Evolutionary conservation across 1,140 invertebrate species (phyloP), one percentile per base, ranked within the genome.

Genomic region (Caenorhabditis briggsae): DNA sequence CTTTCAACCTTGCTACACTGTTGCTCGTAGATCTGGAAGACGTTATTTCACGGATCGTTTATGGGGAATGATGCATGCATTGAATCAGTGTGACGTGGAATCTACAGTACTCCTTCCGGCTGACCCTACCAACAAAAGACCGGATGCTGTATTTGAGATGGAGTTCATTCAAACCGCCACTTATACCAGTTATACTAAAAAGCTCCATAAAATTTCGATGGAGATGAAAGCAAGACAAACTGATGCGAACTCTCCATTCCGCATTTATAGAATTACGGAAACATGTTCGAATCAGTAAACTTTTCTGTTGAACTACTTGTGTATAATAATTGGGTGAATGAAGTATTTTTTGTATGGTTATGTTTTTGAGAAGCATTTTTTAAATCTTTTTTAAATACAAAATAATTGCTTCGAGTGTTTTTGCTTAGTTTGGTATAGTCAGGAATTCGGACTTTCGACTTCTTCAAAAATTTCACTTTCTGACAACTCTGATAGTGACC

Each of bases 181-280:
- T 20, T 78, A 18, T n/a, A 78, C 8, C 9, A 78, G 70, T 23
- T 78, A 78, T n/a, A 78, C 70, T 3, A 78, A 53, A 23, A 7
- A n/a, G 12, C n/a, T 78, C 11, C 70, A 78, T 41, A 11, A 50
- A 5, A 78, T 78, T 50, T 20, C 70, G n/a, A 78, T 78, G 70
- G 46, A 50, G 11, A 23, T 78, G 7, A 78, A 50, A 12, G 70
- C 70, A 25, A 50, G 46, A 16, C 50, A 78, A 53, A 43, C 70
- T 78, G 70, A 20, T 12, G 70, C 14, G 11, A 78, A 50, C 23
- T 46, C 50, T 12, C 70, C 70, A 5, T 78, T 23, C n/a, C 70
- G 70, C 20, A 78, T 78, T 53, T 50, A 78, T 50, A 78, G n/a
- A 78, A 78, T 78, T n/a, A 53, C 33, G 48, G 70, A 78, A 78